phyloP scores from a whole-genome alignment of 2,113 vertebrate species.

The Bolborhynchus lineola region DNA sequence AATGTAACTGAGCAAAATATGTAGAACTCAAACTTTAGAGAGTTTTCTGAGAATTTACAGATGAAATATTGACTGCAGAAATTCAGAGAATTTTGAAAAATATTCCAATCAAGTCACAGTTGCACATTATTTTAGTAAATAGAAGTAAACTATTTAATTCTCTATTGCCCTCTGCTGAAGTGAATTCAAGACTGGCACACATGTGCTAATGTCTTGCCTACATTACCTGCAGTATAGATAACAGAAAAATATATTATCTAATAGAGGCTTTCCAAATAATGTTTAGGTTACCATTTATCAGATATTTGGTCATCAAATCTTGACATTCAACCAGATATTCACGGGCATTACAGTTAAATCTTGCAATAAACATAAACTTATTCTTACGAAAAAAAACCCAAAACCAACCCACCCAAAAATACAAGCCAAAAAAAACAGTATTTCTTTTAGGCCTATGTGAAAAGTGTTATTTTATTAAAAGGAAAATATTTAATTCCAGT shows the following conservation, averaged over 20 bases:
- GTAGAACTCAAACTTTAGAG: not conserved
- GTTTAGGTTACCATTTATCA: not conserved
- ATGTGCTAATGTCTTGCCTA: not conserved
- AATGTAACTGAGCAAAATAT: not conserved
- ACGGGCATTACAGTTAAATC: not conserved
- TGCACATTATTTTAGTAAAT: not conserved
- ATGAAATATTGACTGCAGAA: not conserved
- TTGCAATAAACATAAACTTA: not conserved
- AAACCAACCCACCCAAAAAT: too few relatives aligned
- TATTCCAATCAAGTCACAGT: not conserved
- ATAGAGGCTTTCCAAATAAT: not conserved
- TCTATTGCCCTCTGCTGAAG: not conserved
- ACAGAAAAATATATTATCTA: not conserved
- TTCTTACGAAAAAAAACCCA: not conserved
- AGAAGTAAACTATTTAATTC: not conserved
- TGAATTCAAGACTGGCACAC: not conserved
- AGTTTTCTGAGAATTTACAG: not conserved
- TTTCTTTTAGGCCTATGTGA: not conserved
- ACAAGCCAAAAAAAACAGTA: too few relatives aligned
- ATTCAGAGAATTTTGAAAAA: not conserved
- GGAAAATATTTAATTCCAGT: not conserved
- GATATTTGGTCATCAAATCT: not conserved
- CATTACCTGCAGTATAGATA: not conserved
- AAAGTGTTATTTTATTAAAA: not conserved
- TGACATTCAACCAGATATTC: not conserved